phyloP scores from a whole-genome alignment of 2,113 vertebrate genomes.

The Oriolus oriolus region DNA sequence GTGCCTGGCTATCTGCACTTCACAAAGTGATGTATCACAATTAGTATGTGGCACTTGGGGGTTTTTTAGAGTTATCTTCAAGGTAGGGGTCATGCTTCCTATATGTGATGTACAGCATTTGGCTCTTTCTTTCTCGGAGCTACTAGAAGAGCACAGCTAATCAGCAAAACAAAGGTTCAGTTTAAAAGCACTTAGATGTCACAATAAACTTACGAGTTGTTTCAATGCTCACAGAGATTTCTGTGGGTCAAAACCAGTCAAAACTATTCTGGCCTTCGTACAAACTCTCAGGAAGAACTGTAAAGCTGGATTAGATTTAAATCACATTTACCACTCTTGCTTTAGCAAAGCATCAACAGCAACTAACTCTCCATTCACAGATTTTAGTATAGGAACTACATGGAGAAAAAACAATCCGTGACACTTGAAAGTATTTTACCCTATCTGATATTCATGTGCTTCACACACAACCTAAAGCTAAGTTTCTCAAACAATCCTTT shows the following conservation, averaged over 20 bases:
- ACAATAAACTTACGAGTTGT: background rate
- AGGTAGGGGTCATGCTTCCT: background rate
- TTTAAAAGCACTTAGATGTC: background rate
- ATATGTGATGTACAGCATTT: background rate
- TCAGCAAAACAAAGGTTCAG: background rate
- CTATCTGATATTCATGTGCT: background rate
- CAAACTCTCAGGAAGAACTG: background rate
- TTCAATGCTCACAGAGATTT: background rate
- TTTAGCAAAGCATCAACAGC: background rate
- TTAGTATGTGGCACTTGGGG: background rate
- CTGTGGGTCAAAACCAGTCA: background rate
- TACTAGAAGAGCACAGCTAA: background rate
- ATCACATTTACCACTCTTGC: background rate
- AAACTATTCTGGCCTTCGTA: background rate
- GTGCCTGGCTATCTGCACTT: background rate
- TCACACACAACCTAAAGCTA: background rate
- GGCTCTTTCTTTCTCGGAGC: background rate
- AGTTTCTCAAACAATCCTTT: background rate
- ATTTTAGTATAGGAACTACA: background rate
- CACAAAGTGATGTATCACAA: background rate
- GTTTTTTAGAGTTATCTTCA: background rate
- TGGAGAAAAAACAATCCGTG: rapidly evolving
- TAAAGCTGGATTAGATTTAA: background rate
- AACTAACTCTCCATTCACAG: background rate
- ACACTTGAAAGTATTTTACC: background rate